Evolutionary conservation across 2,113 vertebrate genomes (phyloP).

Genomic region (Oceanodroma tethys): DNA sequence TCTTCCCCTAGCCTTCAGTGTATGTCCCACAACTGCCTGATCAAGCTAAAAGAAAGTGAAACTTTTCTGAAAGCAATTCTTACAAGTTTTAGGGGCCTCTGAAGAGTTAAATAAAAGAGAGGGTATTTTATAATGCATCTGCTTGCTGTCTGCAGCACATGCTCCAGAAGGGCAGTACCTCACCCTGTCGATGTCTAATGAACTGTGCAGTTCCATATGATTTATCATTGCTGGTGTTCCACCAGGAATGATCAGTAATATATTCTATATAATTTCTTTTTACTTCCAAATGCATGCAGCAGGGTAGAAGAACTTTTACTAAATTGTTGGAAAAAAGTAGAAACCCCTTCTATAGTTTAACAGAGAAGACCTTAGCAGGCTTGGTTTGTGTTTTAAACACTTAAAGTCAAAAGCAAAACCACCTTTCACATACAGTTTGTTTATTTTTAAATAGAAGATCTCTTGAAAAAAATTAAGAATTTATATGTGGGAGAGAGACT

Average conservation of each 20-base stretch:
- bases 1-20: background rate
- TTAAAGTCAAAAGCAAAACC: background rate
- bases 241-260: slow-evolving; percentile 62
- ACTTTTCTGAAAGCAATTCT: slow-evolving; percentile 29
- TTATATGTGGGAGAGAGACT: background rate
- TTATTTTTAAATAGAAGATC: background rate
- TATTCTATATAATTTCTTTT: slow-evolving; percentile 59
- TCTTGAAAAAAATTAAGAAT: background rate
- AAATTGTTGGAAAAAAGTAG: slow-evolving; percentile 40
- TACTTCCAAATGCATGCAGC: slow-evolving; percentile 63
- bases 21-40: background rate
- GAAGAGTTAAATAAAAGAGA: slow-evolving; percentile 47
- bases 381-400: background rate
- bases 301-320: slow-evolving; percentile 33
- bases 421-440: background rate
- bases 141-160: background rate
- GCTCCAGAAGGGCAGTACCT: background rate
- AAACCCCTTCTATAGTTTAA: slow-evolving; percentile 46
- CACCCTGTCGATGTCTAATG: slow-evolving; percentile 63
- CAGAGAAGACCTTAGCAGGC: background rate
- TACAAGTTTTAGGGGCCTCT: background rate
- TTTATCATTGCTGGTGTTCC: slow-evolving; percentile 39
- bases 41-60: background rate
- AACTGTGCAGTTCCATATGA: slow-evolving; percentile 48
- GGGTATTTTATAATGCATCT: slow-evolving; percentile 6